Percentiles rank a stretch among this genome's conserved stretches.
Evolutionary conservation across 2,797 vertebrate genomes (phyloP).

Genomic region (Zenarchopterus dispar): DNA sequence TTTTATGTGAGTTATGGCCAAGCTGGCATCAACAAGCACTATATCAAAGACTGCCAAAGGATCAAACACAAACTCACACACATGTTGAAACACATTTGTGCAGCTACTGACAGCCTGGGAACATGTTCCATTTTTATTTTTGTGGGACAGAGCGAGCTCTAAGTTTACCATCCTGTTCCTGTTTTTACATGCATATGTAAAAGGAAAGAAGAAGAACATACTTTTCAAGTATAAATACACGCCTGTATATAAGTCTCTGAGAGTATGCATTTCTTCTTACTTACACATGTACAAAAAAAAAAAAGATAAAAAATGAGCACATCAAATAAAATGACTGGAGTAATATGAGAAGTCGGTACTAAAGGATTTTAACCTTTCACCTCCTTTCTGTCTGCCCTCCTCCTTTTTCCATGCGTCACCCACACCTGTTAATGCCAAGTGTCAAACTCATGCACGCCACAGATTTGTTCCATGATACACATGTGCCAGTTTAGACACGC

Average conservation of each 20-base stretch:
- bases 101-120: conserved; percentile 12
- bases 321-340: neutral
- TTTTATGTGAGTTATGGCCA: conserved; percentile 3
- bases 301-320: neutral
- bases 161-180: neutral
- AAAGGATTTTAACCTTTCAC: conserved; percentile 57
- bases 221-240: neutral
- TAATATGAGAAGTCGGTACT: neutral
- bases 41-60: conserved; percentile 24
- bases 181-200: conserved; percentile 2
- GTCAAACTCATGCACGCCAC: conserved; percentile 16
- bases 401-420: conserved; percentile 21
- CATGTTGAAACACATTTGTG: conserved; percentile 20
- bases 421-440: conserved; percentile 73
- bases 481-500: conserved; percentile 50
- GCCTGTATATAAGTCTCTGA: no score
- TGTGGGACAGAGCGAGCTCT: neutral
- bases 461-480: conserved; percentile 38
- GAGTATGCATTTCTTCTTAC: neutral
- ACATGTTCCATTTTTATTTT: conserved; percentile 13
- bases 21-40: conserved; percentile 20
- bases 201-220: neutral
- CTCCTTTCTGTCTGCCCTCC: conserved; percentile 31
- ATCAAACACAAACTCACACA: conserved; percentile 29
- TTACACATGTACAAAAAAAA: conserved; percentile 1